phyloP scores from a whole-genome alignment of 2,113 vertebrate genomes.

The Ivindomyrus marchei region DNA sequence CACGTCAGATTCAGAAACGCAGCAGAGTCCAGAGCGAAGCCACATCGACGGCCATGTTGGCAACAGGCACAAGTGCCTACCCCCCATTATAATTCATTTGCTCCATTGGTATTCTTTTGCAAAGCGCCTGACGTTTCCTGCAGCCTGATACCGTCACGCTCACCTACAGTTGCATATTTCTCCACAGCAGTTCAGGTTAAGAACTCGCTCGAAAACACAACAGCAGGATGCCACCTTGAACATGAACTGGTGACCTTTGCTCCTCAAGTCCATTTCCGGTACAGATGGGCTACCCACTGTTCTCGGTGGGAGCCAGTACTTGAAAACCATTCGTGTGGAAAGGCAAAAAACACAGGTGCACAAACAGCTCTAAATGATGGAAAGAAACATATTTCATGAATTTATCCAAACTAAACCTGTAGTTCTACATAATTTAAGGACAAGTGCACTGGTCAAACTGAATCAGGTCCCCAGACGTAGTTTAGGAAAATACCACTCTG shows the following conservation, averaged over 20 bases:
- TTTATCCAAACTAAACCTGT: background rate
- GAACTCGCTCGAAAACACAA: background rate
- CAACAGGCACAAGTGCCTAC: background rate
- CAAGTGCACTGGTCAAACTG: background rate
- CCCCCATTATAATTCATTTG: background rate
- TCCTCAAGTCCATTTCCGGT: background rate
- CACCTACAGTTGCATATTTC: background rate
- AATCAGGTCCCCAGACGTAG: background rate
- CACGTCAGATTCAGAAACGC: background rate
- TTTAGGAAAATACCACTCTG: background rate
- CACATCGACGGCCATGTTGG: background rate
- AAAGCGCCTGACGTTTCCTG: background rate
- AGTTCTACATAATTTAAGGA: background rate
- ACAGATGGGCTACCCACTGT: background rate
- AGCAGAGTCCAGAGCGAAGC: background rate
- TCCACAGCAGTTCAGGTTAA: background rate
- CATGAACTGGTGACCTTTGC: background rate
- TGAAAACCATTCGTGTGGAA: background rate
- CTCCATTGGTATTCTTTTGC: background rate
- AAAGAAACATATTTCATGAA: background rate
- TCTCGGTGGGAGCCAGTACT: background rate
- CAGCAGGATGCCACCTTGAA: background rate
- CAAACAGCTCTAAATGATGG: background rate
- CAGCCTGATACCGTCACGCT: background rate
- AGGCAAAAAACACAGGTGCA: background rate